These are phyloP conservation scores for Ivindomyrus marchei DNA, from an alignment of 2,113 vertebrate genomes.

Conservation along the genomic window DNA sequence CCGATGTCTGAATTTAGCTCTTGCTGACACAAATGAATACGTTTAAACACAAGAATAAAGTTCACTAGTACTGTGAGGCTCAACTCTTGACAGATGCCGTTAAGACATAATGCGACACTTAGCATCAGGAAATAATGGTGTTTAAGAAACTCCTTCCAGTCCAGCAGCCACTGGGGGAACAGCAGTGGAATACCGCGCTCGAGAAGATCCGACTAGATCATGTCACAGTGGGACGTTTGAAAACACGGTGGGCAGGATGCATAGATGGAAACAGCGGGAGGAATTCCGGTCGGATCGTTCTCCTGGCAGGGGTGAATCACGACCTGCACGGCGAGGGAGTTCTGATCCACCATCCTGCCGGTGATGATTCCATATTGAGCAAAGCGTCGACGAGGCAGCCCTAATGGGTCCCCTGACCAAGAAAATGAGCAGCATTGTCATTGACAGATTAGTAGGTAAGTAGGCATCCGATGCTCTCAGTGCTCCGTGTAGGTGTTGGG, in stretches of 20 bases:
- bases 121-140: background rate
- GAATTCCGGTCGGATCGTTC: constrained; percentile 6
- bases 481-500: background rate
- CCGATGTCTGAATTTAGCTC: background rate
- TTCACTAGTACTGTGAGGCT: background rate
- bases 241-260: background rate
- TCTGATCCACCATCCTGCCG: background rate
- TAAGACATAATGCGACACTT: background rate
- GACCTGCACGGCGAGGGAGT: background rate
- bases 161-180: background rate
- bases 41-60: background rate
- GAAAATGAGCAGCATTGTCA: background rate
- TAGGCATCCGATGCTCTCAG: background rate
- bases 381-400: background rate
- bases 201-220: background rate
- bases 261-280: background rate
- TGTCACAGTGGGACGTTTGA: background rate
- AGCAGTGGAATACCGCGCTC: background rate
- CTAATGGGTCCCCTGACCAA: background rate
- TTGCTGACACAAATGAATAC: background rate
- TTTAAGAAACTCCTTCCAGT: background rate
- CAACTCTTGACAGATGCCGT: background rate
- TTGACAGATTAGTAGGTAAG: background rate
- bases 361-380: background rate
- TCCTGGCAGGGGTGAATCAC: background rate